Evolutionary conservation across 2,113 vertebrate genomes (phyloP), one percentile per base, ranked within the genome.

Genomic region (Phrynosoma blainvillii): DNA sequence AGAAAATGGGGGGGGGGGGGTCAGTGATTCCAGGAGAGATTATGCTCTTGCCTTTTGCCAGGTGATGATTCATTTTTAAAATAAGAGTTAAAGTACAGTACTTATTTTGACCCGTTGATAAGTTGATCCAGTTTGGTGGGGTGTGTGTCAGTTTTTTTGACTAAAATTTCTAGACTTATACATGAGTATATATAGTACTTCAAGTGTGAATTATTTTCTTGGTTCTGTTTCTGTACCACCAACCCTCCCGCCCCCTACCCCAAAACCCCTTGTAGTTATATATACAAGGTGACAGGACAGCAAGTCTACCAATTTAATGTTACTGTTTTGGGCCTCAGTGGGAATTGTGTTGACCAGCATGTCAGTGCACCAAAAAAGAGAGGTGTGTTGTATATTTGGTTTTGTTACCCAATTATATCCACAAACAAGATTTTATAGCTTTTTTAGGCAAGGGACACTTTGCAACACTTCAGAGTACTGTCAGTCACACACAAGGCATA

Each of bases 351-450:
- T 76, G 83, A 84, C 1, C 2, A 54, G 78, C 52, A 36, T 68
- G 47, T 0, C 88, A 82, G 75, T 83, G 87, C 27, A 81, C 77
- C 5, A 27, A 59, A 84, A 88, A 1, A 87, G 88, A 89, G 73
- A 70, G 6, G 79, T 25, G 3, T 89, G 91, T 74, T 84, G 23
- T 52, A 83, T 25, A 54, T 77, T 78, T 71, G 93, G 91, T 86
- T 95, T 95, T 86, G 89, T 90, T 89, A 90, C 56, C 70, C 73
- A 91, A 70, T 93, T 80, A 89, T 85, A 94, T 92, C 94, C 92
- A 92, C 92, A 86, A 36, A 85, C 89, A 91, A 71, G 79, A 88
- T 78, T 94, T 92, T 79, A 85, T 92, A 89, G 87, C 82, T 93
- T 94, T 88, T 47, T 76, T 89, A 36, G 93, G 82, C 84, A 90